These are phyloP conservation scores for Chondrosia reniformis DNA, from an alignment of 37 sponge, comb jelly and placozoan species.

Conservation along the genomic window DNA sequence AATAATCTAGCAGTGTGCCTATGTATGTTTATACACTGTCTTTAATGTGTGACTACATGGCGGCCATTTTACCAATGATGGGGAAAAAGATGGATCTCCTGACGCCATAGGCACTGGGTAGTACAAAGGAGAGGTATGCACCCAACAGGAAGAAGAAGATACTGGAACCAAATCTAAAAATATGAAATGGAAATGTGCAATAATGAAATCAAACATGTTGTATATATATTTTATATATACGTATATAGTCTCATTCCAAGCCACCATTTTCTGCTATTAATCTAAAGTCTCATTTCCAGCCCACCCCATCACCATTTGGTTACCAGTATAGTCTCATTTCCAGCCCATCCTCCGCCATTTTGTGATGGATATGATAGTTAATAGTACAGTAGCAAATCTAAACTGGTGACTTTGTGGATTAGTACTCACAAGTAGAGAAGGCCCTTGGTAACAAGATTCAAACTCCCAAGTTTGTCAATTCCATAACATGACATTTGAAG, in stretches of 20 bases:
- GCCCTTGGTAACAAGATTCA: conserved; percentile 63
- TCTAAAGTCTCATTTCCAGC: no score
- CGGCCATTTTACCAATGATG: conserved; percentile 43
- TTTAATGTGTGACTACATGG: not conserved
- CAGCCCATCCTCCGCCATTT: no score
- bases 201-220: not conserved
- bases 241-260: not conserved
- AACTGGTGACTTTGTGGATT: no score
- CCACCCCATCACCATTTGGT: no score
- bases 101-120: conserved; percentile 71
- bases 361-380: no score
- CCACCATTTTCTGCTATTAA: no score
- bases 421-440: conserved; percentile 59
- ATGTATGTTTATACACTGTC: not conserved
- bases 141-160: conserved; percentile 32
- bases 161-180: conserved; percentile 9
- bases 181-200: not conserved
- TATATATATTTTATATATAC: not conserved
- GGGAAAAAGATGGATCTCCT: conserved; percentile 76
- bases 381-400: no score
- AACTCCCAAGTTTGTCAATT: conserved; percentile 31
- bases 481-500: conserved; percentile 39
- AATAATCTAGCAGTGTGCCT: no score
- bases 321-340: no score
- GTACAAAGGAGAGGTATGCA: conserved; percentile 63